These are phyloP conservation scores for Pan paniscus DNA, from an alignment of 2,113 vertebrate genomes.

Conservation along the genomic window DNA sequence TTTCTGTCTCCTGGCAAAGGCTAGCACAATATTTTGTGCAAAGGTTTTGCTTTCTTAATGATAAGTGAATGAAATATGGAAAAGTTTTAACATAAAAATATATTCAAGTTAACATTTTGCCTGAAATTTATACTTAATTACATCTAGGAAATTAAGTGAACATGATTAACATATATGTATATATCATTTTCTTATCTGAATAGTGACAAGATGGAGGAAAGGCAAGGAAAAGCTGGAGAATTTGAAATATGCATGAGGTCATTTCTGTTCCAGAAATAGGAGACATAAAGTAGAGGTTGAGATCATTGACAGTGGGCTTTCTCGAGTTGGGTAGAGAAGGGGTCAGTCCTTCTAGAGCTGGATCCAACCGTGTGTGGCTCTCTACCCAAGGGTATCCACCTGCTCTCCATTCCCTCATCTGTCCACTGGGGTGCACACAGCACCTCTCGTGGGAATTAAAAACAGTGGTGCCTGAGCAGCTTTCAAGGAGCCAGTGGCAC, in stretches of 20 bases:
- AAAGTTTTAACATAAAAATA: neutral
- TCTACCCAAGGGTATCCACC: too few relatives aligned
- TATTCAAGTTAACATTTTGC: neutral
- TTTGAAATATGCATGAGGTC: neutral
- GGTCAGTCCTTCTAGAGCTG: too few relatives aligned
- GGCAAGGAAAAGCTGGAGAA: neutral
- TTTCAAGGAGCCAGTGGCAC: too few relatives aligned
- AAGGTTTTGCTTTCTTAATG: neutral
- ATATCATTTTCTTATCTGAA: neutral
- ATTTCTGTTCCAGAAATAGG: neutral
- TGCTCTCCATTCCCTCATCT: neutral
- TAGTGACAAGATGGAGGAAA: neutral
- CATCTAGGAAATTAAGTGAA: neutral
- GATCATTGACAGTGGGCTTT: neutral
- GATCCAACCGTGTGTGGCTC: neutral
- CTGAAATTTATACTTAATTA: neutral
- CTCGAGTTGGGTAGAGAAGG: accelerated
- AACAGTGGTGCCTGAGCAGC: too few relatives aligned
- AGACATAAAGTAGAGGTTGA: neutral
- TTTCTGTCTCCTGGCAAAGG: too few relatives aligned
- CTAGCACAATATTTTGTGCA: neutral
- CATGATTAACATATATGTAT: neutral
- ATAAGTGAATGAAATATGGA: neutral
- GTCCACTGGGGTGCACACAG: too few relatives aligned
- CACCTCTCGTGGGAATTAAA: neutral